Conservation (phyloP, 2,113 vertebrate species). For the Hippocampus guttulatus region DNA sequence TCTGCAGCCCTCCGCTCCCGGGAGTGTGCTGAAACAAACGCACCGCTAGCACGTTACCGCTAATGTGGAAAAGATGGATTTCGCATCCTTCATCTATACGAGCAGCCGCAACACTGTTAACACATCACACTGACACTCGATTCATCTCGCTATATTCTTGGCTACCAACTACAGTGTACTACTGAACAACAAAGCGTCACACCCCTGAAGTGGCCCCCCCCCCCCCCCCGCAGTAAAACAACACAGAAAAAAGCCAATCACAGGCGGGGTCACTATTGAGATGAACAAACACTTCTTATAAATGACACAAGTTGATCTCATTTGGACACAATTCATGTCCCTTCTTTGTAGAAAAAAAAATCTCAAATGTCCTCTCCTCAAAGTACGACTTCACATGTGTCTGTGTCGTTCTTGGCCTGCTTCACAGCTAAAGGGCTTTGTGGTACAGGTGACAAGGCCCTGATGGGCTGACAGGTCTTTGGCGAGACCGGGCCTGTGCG, state of each 20-base stretch:
- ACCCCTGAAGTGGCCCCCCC: too few relatives aligned
- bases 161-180: background rate
- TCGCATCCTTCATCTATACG: background rate
- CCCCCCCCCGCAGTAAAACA: too few relatives aligned
- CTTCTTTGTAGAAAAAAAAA: background rate
- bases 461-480: constrained; percentile 28
- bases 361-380: background rate
- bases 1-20: constrained; percentile 7
- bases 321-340: background rate
- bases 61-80: constrained; percentile 7
- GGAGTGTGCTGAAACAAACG: constrained; percentile 14
- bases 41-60: background rate
- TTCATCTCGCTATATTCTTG: background rate
- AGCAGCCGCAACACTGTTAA: background rate
- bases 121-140: background rate
- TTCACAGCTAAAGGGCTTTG: constrained; percentile 11
- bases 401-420: constrained; percentile 5
- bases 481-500: constrained; percentile 14
- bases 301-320: too few relatives aligned
- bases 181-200: too few relatives aligned
- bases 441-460: background rate
- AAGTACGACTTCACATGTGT: background rate
- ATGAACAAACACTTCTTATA: too few relatives aligned
- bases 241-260: too few relatives aligned
- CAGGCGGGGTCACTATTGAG: too few relatives aligned